Conservation (phyloP, 2,113 vertebrate genomes). For the Sialia sialis region DNA sequence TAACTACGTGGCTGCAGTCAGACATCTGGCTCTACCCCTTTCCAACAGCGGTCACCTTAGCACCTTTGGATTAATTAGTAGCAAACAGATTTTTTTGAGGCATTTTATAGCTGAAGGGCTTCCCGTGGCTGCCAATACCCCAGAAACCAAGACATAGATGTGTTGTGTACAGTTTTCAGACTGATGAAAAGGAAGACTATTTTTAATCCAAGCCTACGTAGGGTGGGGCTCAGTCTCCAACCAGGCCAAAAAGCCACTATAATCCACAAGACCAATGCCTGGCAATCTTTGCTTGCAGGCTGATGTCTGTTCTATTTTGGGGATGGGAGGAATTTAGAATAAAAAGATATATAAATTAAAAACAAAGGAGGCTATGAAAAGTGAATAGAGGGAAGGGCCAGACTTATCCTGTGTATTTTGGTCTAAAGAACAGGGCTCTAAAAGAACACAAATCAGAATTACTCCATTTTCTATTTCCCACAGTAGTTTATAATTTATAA, state of each 20-base stretch:
- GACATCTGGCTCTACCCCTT: background rate
- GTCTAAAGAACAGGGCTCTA: slow-evolving; percentile 3
- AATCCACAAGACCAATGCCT: slow-evolving; percentile 69
- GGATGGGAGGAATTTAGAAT: slow-evolving; percentile 58
- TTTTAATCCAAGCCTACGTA: slow-evolving; percentile 65
- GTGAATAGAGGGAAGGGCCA: slow-evolving; percentile 52
- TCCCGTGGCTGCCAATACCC: background rate
- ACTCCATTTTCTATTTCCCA: slow-evolving; percentile 26
- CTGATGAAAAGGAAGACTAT: slow-evolving; percentile 66
- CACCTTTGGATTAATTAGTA: background rate
- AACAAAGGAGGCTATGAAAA: slow-evolving; percentile 56
- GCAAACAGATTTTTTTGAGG: background rate
- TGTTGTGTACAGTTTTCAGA: slow-evolving; percentile 27
- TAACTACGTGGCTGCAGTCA: background rate
- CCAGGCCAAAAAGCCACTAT: slow-evolving; percentile 69
- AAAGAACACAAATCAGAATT: background rate
- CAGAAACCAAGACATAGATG: background rate
- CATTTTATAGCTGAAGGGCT: background rate
- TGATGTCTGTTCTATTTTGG: slow-evolving; percentile 73
- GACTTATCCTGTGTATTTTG: slow-evolving; percentile 41
- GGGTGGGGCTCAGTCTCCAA: slow-evolving; percentile 69
- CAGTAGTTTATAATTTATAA: background rate
- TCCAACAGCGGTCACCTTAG: background rate
- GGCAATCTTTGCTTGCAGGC: slow-evolving; percentile 69
- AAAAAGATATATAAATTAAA: slow-evolving; percentile 40